Percentiles rank a stretch among this genome's conserved stretches.
phyloP scores from a whole-genome alignment of 2,888 invertebrate species.

The Polymixis lichenea region DNA sequence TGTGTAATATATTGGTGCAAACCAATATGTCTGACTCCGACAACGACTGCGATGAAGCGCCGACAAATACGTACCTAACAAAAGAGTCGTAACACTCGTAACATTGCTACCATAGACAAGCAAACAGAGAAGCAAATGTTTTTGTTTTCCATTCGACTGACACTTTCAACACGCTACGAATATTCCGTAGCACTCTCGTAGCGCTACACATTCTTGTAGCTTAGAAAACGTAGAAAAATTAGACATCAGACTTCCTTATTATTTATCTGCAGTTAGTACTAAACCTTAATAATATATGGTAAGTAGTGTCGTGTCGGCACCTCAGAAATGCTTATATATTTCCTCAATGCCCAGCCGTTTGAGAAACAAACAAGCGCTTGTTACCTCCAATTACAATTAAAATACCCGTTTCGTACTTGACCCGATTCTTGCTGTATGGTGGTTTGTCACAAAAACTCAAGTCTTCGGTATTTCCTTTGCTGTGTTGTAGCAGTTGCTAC shows the following conservation, averaged over 20 bases:
- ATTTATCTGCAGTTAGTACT: constrained; percentile 52
- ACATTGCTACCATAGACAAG: neutral
- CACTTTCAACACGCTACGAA: neutral
- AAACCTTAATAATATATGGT: constrained; percentile 37
- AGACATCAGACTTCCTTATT: neutral
- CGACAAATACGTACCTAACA: rapidly evolving
- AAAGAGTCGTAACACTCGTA: neutral
- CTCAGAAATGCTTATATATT: constrained; percentile 44
- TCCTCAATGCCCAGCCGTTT: constrained; percentile 44
- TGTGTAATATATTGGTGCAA: no score
- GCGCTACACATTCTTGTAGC: constrained; percentile 1
- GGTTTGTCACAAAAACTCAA: constrained; percentile 54
- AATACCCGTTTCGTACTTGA: constrained; percentile 62
- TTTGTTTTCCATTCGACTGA: neutral
- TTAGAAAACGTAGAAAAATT: neutral
- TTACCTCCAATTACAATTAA: constrained; percentile 62
- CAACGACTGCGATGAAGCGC: no score
- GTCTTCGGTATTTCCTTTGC: constrained; percentile 52
- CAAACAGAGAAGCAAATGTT: no score
- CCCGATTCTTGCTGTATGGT: constrained; percentile 50
- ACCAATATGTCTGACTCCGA: no score
- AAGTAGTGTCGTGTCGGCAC: constrained; percentile 56
- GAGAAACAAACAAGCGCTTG: constrained; percentile 63
- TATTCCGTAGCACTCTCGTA: constrained; percentile 16
- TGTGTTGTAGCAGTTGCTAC: constrained; percentile 50